phyloP scores from a whole-genome alignment of 2,888 invertebrate species.

The Anorthoa munda region DNA sequence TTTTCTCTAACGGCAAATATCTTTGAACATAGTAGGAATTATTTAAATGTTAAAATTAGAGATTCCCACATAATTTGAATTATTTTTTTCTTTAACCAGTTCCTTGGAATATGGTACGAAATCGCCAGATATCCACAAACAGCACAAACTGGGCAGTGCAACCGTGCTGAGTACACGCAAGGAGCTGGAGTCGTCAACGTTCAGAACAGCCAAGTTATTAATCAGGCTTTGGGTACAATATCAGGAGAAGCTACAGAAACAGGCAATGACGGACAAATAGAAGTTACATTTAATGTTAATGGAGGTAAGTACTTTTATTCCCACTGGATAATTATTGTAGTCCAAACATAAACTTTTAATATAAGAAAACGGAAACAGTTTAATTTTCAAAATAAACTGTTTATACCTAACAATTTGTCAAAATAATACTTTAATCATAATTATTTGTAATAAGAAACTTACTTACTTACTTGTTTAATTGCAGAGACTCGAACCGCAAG shows the following conservation, averaged over 20 bases:
- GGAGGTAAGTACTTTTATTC: constrained; percentile 30
- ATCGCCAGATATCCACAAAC: constrained; percentile 38
- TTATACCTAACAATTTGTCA: neutral
- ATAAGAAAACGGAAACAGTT: neutral
- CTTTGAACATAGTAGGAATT: constrained; percentile 17
- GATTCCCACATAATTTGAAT: neutral
- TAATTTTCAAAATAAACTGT: no score
- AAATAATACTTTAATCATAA: neutral
- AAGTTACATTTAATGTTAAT: constrained; percentile 15
- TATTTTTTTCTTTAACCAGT: constrained; percentile 11
- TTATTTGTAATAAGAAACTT: no score
- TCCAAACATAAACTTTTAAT: neutral
- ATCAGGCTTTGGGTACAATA: constrained; percentile 22
- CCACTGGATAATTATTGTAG: neutral
- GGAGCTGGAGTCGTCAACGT: no score
- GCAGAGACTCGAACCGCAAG: constrained; percentile 67
- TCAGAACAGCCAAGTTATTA: constrained; percentile 22
- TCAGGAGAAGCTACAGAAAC: constrained; percentile 19
- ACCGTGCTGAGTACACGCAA: constrained; percentile 4
- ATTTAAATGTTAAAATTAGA: neutral
- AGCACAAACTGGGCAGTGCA: constrained; percentile 39
- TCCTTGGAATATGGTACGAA: constrained; percentile 35
- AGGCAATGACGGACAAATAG: constrained; percentile 14
- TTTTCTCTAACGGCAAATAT: constrained; percentile 4
- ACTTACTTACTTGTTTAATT: constrained; percentile 11